Conservation (phyloP, 2,888 invertebrate genomes). For the Merodon equestris region DNA sequence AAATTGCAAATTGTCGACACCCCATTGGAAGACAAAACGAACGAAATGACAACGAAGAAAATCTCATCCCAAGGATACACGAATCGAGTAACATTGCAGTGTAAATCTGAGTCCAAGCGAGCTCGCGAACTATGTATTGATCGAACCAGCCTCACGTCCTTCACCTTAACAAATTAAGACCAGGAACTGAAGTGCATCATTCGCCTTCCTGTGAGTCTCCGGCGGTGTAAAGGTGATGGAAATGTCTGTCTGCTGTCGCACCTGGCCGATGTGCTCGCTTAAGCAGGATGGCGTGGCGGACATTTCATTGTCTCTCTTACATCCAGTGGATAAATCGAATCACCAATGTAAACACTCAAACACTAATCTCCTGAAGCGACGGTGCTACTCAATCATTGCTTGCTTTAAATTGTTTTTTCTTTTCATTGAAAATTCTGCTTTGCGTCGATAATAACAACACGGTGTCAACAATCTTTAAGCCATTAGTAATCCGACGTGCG, state of each 20-base stretch:
- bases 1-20: conserved; percentile 68
- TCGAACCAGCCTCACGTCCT: not conserved
- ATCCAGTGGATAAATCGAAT: conserved; percentile 19
- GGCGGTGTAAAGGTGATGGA: no score
- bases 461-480: conserved; percentile 34
- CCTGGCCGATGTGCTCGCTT: no score
- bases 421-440: conserved; percentile 6
- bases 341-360: conserved; percentile 40
- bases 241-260: no score
- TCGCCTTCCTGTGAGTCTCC: no score
- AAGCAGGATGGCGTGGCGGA: no score
- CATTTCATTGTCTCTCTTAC: no score
- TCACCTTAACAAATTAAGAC: conserved; percentile 12
- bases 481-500: conserved; percentile 51
- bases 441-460: conserved; percentile 2
- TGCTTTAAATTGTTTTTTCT: not conserved
- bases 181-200: no score
- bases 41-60: no score
- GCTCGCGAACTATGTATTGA: no score
- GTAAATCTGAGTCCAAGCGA: no score
- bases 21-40: conserved; percentile 19
- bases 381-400: conserved; percentile 26
- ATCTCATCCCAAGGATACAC: no score
- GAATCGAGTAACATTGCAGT: no score
- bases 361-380: not conserved